Evolutionary conservation across 2,888 invertebrate genomes (phyloP).

Genomic region (Drosophila mayaguana): DNA sequence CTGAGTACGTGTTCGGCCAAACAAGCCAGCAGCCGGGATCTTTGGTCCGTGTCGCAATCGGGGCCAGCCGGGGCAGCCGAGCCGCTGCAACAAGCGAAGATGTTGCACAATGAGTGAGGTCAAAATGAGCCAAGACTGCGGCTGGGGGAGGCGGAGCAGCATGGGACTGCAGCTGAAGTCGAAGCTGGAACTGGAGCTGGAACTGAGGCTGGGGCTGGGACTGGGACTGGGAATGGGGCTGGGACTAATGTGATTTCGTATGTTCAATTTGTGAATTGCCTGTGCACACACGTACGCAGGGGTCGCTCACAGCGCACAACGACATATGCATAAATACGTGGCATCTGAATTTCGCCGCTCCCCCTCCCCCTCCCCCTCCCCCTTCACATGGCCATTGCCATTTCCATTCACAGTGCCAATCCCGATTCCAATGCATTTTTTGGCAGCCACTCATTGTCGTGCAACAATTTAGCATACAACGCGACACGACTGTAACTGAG

Average conservation of each 20-base stretch:
- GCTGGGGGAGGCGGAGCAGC: not conserved
- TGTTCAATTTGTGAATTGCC: constrained; percentile 79
- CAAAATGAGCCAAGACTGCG: constrained; percentile 8
- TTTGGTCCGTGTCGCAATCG: constrained; percentile 53
- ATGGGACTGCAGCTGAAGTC: not conserved
- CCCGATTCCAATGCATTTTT: constrained; percentile 33
- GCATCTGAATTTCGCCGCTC: constrained; percentile 63
- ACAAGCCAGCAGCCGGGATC: constrained; percentile 48
- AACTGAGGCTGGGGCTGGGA: constrained; percentile 47
- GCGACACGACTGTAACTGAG: constrained; percentile 50
- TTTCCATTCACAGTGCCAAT: not conserved
- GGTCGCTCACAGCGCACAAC: constrained; percentile 21
- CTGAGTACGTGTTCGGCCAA: constrained; percentile 69
- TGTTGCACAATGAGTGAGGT: constrained; percentile 54
- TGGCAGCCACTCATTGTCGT: constrained; percentile 60
- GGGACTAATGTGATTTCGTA: constrained; percentile 76
- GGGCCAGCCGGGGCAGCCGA: constrained; percentile 40
- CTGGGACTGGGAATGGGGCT: constrained; percentile 18
- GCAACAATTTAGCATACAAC: constrained; percentile 61
- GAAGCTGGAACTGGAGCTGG: not conserved
- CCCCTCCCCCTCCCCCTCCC: not conserved
- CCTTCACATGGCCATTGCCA: not conserved
- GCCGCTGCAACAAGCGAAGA: constrained; percentile 62
- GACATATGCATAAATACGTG: constrained; percentile 79
- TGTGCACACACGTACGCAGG: constrained; percentile 37